Conservation (phyloP, 2,797 vertebrate genomes). For the Caiman crocodilus region DNA sequence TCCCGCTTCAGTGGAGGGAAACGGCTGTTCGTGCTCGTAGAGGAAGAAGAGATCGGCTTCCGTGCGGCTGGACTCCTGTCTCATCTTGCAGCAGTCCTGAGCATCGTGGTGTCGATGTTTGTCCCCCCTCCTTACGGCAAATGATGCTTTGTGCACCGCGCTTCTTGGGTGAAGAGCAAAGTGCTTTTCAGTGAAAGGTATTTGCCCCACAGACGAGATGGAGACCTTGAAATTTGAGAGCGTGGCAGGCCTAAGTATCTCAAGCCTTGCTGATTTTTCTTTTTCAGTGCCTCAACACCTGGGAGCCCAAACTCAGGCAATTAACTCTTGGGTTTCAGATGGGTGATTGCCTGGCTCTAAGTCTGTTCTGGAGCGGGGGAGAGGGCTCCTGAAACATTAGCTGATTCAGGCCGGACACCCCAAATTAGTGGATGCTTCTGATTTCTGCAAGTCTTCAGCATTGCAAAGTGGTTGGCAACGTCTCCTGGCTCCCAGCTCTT, state of each 20-base stretch:
- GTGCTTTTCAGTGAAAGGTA: neutral
- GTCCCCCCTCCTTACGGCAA: neutral
- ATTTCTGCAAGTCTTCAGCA: neutral
- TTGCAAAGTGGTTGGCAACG: neutral
- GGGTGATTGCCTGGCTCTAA: neutral
- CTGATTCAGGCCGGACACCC: neutral
- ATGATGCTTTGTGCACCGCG: neutral
- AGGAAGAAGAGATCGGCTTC: neutral
- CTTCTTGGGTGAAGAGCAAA: neutral
- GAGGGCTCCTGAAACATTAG: neutral
- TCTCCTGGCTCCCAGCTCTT: too few relatives aligned
- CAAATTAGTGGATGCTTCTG: neutral
- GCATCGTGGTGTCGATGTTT: neutral
- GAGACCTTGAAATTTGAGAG: neutral
- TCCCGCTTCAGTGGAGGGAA: neutral
- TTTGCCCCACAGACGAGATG: fast-evolving
- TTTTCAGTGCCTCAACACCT: neutral
- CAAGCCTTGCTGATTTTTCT: neutral
- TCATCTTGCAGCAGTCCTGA: neutral
- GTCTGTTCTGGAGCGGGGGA: neutral
- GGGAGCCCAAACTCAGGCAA: neutral
- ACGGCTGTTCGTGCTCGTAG: fast-evolving
- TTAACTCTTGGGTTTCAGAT: neutral
- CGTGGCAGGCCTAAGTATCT: neutral
- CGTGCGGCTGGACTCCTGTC: neutral